Base-by-base conservation (phyloP, 2,888 invertebrate species). In the Nymphalis polychloros region DNA sequence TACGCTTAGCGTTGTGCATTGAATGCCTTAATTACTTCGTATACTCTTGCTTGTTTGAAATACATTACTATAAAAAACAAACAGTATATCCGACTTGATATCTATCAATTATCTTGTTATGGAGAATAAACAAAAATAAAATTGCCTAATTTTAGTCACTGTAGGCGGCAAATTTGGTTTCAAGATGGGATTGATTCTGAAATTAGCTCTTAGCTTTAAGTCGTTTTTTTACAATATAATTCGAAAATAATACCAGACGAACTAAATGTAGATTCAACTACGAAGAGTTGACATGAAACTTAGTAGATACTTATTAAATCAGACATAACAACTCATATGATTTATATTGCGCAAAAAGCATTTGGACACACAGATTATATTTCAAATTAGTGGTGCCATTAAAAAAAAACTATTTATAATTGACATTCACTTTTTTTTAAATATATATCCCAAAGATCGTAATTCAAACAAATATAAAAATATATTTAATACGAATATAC, bases 101-200 rank as follows among this genome's bases (percentile, higher is more conserved):
- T 17, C n/a, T 55, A 17, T 17, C 19, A n/a, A 8, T 31, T 31
- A 52, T 61, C 46, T 19, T 57, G 46, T 48, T 49, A 13, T 68
- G 52, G 49, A 23, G 41, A 70, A 19, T 0, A 27, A 31, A 8
- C 17, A 7, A 55, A n/a, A 55, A 31, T 31, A n/a, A 31, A 55
- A n/a, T 55, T 23, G 8, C 31, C 2, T 55, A 16, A 27, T 17
- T n/a, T 55, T 17, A 27, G 16, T 27, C 13, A 31, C 17, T 55
- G 79, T 82, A 77, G 84, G 80, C 81, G 81, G 68, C 50, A 65
- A 68, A 73, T 78, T 78, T 74, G 83, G 79, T 74, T 76, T 70
- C 83, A 86, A 86, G 81, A 86, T 86, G 87, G 78, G 70, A 69
- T 7, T 52, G 61, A 60, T 70, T 64, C 48, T 20, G 61, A 67